Base-by-base conservation (phyloP, 2,797 vertebrate species). In the Adrianichthys oophorus region DNA sequence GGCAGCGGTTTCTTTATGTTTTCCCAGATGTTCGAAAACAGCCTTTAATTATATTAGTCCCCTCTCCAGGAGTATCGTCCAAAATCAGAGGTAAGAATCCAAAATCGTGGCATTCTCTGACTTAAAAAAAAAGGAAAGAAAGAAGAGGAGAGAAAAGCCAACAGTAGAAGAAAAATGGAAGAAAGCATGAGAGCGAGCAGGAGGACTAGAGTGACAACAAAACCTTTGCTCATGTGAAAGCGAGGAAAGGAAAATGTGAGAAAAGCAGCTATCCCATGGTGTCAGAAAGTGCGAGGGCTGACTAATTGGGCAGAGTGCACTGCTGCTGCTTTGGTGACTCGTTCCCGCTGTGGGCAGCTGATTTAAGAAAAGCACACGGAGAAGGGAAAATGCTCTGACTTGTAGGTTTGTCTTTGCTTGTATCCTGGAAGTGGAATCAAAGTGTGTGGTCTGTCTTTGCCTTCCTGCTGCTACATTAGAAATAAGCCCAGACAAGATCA, bases 301-400 rank as follows among this genome's bases (percentile, higher is more conserved):
- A 58, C 81, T 87, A 89, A 89, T 88, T 87, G 83, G 84, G 61
- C 79, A 56, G 63, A 43, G 74, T 72, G 72, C 13, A 10, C 58
- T 2, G 64, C 69, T 54, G 59, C 65, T 68, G 66, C 45, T 70
- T 63, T 42, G 67, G 70, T 4, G 67, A 70, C 77, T 83, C 58
- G 52, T 51, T 68, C 68, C 73, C 21, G 69, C 65, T 72, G 64
- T 1, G 70, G 62, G 56, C 46, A 56, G 72, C 71, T 74, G 76
- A 78, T 74, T 76, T 66, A 59, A 84, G 72, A 69, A 67, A 65
- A 67, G 65, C 62, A 47, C 76, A 68, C 73, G 7, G 48, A 55
- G 41, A 57, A 56, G 53, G 21, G 21, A 44, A 56, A 56, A 55
- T 23, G 63, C 65, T 62, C 52, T 32, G 69, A 24, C 17, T 23